Evolutionary conservation across 2,797 vertebrate genomes (phyloP).

Genomic region (Babyrousa celebensis): DNA sequence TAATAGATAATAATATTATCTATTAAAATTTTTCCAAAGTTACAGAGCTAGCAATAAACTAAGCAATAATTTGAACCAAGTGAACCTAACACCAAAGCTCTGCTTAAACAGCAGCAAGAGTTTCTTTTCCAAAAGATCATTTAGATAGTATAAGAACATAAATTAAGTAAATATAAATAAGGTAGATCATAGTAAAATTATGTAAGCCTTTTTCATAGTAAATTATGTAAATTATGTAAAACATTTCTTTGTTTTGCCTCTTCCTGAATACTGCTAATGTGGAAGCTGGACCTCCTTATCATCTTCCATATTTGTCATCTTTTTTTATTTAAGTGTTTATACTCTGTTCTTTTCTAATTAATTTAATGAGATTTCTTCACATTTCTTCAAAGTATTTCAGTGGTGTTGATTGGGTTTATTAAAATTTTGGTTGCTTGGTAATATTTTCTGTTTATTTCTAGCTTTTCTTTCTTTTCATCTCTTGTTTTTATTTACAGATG

Average conservation of each 20-base stretch:
- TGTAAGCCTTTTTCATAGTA: not conserved
- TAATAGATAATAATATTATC: not conserved
- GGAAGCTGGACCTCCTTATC: not conserved
- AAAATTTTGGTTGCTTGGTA: not conserved
- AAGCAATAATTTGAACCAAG: constrained; percentile 17
- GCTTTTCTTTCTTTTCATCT: not conserved
- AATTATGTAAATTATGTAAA: not conserved
- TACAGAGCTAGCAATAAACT: not conserved
- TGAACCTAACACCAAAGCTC: not conserved
- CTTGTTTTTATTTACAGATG: not conserved
- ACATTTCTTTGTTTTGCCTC: not conserved
- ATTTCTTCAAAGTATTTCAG: not conserved
- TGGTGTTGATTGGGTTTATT: not conserved
- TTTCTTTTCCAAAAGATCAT: constrained; percentile 7
- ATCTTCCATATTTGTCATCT: not conserved
- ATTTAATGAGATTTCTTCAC: not conserved
- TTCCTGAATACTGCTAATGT: not conserved
- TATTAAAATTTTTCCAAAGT: not conserved
- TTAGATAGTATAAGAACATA: not conserved
- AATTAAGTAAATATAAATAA: not conserved
- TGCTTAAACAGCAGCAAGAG: not conserved
- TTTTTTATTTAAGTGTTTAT: constrained; percentile 22
- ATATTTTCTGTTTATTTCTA: constrained; percentile 25
- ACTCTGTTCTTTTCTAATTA: constrained; percentile 1
- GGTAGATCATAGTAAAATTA: not conserved